Percentiles rank a stretch among this genome's conserved stretches.
Evolutionary conservation across 2,888 invertebrate genomes (phyloP).

Genomic region (Entomobrya proxima): DNA sequence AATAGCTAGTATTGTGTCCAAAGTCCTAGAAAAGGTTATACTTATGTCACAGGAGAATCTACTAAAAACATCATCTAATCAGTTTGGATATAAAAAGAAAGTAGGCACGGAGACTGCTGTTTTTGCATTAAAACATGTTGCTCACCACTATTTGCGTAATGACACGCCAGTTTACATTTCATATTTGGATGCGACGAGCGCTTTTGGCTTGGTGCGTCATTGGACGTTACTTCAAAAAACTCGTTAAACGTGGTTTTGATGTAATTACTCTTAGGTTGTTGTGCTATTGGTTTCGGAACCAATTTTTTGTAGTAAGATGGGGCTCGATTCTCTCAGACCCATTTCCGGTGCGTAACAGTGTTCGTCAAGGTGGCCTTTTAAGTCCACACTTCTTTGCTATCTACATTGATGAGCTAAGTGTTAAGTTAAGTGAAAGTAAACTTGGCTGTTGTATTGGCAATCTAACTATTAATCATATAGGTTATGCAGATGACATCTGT

Average conservation of each 20-base stretch:
- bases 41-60: background rate
- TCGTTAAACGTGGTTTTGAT: background rate
- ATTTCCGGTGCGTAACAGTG: background rate
- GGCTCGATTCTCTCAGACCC: background rate
- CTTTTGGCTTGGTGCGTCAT: background rate
- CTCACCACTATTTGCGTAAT: background rate
- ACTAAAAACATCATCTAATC: background rate
- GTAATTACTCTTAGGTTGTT: background rate
- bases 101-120: background rate
- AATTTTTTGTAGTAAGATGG: background rate
- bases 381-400: background rate
- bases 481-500: constrained; percentile 22
- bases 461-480: background rate
- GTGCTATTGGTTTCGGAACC: background rate
- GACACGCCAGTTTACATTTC: background rate
- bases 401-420: background rate
- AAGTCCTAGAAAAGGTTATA: background rate
- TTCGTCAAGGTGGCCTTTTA: constrained; percentile 17
- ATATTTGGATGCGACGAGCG: background rate
- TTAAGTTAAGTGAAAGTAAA: background rate
- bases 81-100: background rate
- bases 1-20: background rate
- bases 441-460: background rate
- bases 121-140: background rate
- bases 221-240: background rate